Conservation (phyloP, 1,140 invertebrate genomes). For the Lysiphlebus fabarum region DNA sequence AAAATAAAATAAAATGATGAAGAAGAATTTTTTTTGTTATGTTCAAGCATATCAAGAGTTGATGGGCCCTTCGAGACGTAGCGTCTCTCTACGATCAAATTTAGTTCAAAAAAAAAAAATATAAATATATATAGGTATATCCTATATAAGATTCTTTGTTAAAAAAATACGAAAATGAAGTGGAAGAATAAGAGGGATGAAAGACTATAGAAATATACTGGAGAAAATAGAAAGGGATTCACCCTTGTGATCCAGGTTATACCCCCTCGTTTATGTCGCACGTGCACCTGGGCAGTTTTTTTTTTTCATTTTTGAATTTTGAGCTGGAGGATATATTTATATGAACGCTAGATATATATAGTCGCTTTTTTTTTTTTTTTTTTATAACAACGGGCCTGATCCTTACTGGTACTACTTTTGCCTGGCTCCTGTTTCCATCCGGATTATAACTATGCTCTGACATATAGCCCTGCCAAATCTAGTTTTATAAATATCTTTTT, state of each 20-base stretch:
- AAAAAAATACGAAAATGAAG: slow-evolving; percentile 1
- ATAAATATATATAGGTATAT: no score
- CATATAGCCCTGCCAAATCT: neutral
- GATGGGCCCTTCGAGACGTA: slow-evolving; percentile 18
- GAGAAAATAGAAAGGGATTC: slow-evolving; percentile 25
- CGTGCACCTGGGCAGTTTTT: slow-evolving; percentile 37
- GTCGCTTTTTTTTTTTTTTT: slow-evolving; percentile 13
- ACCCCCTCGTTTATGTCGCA: slow-evolving; percentile 30
- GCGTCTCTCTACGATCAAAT: slow-evolving; percentile 16
- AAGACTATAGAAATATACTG: slow-evolving; percentile 13
- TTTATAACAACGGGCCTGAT: slow-evolving; percentile 25
- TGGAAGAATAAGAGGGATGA: slow-evolving; percentile 18
- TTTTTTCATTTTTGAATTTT: slow-evolving; percentile 11
- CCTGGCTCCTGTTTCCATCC: slow-evolving; percentile 9
- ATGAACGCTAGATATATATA: slow-evolving; percentile 15
- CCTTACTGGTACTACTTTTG: slow-evolving; percentile 25
- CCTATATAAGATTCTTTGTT: neutral
- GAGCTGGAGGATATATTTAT: neutral
- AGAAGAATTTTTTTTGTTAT: neutral
- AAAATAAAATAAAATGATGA: no score
- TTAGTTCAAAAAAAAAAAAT: slow-evolving; percentile 2
- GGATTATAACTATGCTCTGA: slow-evolving; percentile 1
- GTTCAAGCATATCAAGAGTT: neutral
- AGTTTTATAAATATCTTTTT: no score
- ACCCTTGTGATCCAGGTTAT: slow-evolving; percentile 18